Base-by-base conservation (phyloP, 2,888 invertebrate genomes). In the Heliconius charithonia region DNA sequence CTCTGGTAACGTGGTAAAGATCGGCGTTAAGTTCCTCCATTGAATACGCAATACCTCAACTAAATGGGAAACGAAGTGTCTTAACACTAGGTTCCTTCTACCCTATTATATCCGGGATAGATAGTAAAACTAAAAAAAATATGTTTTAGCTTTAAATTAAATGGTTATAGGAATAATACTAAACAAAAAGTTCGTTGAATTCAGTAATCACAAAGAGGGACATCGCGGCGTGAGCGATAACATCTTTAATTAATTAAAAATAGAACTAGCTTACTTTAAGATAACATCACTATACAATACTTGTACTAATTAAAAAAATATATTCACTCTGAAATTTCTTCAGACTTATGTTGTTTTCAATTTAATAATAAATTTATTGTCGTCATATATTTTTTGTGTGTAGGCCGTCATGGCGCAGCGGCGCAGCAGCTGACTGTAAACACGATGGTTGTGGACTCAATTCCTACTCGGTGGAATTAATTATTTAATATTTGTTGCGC, bases 121-220 rank as follows among this genome's bases (percentile, higher is more conserved):
- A 51, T 2, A 7, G 19, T 19, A 6, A 19, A 2, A 19, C 19
- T 51, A 19, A 51, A 51, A 51, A 19, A 51, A 19, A 51, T 37
- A 51, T 4, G 1, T 16, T 45, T 45, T 16, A 45, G 16, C 45
- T 45, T 45, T 45, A 4, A 16, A 45, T 45, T 2, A 45, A 45
- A 45, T 45, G 6, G 10, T 37, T 37, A 10, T 10, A 37, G 37
- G 10, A 37, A 9, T 37, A 37, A 37, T 37, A 37, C 10, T 10
- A 37, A 37, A 37, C 10, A 37, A 87, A 81, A 83, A 81, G 92
- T 90, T 91, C 91, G 89, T 79, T 87, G 93, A 79, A 87, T 92
- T 87, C 81, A 85, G 88, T 88, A 89, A 90, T 89, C 87, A 89
- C 66, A 72, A 72, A 9, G n/a, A 59, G 56, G n/a, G 32, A 72